Evolutionary conservation across 2,797 vertebrate genomes (phyloP).

Genomic region (Limosa lapponica): DNA sequence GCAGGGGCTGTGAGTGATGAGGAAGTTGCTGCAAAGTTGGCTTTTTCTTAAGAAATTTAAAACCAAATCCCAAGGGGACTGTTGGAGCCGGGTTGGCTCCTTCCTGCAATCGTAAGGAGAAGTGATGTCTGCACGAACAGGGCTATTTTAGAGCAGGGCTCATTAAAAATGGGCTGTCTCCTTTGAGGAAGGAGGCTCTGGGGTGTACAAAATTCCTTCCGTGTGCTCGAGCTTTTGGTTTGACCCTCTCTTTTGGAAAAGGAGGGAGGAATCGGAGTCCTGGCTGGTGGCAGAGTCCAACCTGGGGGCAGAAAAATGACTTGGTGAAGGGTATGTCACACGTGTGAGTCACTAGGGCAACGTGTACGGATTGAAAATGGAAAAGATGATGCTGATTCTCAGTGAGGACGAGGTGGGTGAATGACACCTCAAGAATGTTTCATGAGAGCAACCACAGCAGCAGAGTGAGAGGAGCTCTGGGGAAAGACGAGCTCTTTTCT

Average conservation of each 20-base stretch:
- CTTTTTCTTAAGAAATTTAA: background rate
- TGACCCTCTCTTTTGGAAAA: background rate
- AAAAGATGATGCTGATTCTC: background rate
- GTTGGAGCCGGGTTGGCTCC: background rate
- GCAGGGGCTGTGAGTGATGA: background rate
- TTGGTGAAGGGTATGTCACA: background rate
- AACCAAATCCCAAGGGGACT: background rate
- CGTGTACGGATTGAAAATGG: background rate
- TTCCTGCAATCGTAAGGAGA: background rate
- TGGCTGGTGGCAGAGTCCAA: background rate
- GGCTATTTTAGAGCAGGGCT: background rate
- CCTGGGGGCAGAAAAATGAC: accelerated
- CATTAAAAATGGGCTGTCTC: background rate
- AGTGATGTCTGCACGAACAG: accelerated
- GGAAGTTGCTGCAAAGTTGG: background rate
- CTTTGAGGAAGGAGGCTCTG: background rate
- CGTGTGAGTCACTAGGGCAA: background rate
- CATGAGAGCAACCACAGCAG: background rate
- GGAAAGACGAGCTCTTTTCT: background rate
- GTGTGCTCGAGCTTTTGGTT: accelerated
- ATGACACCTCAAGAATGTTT: background rate
- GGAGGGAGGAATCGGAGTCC: background rate
- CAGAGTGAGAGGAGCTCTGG: background rate
- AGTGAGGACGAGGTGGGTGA: background rate
- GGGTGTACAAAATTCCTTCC: background rate